Base-by-base conservation (phyloP, 1,140 invertebrate species). In the Bombyx mandarina region DNA sequence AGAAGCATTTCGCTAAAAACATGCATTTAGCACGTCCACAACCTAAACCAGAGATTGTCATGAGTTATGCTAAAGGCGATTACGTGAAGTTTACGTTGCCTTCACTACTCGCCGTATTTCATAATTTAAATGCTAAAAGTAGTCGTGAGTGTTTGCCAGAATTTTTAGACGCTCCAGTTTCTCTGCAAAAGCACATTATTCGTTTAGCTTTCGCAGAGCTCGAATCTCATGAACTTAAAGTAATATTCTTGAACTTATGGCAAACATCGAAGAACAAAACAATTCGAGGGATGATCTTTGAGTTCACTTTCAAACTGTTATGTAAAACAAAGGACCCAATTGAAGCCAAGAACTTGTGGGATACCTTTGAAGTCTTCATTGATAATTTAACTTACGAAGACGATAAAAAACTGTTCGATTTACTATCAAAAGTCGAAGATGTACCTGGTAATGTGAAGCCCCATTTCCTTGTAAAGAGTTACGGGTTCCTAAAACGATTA, bases 151-250 rank as follows among this genome's bases (percentile, higher is more conserved):
- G 63, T 56, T 68, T 83, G 54, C 62, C 56, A n/a, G 65, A 66
- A 51, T 54, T 83, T 51, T 53, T 80, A 22, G 59, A 76, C 60
- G 59, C 68, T 42, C 74, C 70, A 18, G 75, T 82, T 1, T 80
- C 78, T 18, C 54, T 83, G 47, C 80, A 79, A 67, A 83, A 83
- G 64, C 78, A 83, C 57, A 74, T 74, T 8, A 71, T 83, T 22
- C 67, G 77, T 18, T 35, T 75, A 12, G 73, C 74, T 18, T 76
- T 72, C 54, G 56, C 44, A 8, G 79, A 79, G 62, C 56, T 83
- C 35, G 54, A 74, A 42, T 53, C 56, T 10, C 50, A 68, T 12
- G 62, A 75, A 46, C 47, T 79, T 10, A 69, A 70, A 57, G 45
- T 58, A 60, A 51, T 69, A 44, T 72, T 79, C 45, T 57, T 47